Conservation (phyloP, 2,888 invertebrate genomes). For the Drosophila emarginata region DNA sequence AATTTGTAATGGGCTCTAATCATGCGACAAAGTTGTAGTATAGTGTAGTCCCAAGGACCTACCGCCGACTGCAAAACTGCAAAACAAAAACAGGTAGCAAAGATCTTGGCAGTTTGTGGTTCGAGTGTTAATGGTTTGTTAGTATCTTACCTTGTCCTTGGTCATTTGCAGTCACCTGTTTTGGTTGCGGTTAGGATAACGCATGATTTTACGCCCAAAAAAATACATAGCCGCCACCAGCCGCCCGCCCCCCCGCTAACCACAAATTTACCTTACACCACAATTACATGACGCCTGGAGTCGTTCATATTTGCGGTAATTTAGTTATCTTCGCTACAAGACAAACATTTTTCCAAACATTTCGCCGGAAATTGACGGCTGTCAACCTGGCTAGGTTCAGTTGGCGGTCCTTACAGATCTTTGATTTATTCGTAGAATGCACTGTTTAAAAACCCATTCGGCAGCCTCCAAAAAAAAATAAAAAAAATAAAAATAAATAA, state of each 20-base stretch:
- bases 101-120: conserved; percentile 55
- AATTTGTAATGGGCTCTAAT: conserved; percentile 76
- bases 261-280: conserved; percentile 21
- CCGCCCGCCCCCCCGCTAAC: conserved; percentile 4
- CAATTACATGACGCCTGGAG: conserved; percentile 59
- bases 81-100: conserved; percentile 54
- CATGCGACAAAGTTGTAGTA: conserved; percentile 61
- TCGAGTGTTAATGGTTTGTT: conserved; percentile 76
- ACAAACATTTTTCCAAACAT: conserved; percentile 35
- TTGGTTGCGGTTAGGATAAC: conserved; percentile 15
- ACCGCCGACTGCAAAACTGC: conserved; percentile 46
- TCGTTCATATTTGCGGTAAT: conserved; percentile 54
- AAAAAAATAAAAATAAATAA: conserved; percentile 58
- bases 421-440: conserved; percentile 74
- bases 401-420: conserved; percentile 62
- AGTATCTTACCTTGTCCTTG: conserved; percentile 51
- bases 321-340: conserved; percentile 63
- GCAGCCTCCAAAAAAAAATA: conserved; percentile 67
- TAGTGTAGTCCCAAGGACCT: conserved; percentile 50
- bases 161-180: conserved; percentile 7
- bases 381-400: conserved; percentile 21
- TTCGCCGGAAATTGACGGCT: conserved; percentile 68
- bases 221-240: conserved; percentile 2
- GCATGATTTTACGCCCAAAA: conserved; percentile 35
- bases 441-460: conserved; percentile 81